Evolutionary conservation across 2,888 invertebrate species (phyloP).

Genomic region (Caenorhabditis panamensis): DNA sequence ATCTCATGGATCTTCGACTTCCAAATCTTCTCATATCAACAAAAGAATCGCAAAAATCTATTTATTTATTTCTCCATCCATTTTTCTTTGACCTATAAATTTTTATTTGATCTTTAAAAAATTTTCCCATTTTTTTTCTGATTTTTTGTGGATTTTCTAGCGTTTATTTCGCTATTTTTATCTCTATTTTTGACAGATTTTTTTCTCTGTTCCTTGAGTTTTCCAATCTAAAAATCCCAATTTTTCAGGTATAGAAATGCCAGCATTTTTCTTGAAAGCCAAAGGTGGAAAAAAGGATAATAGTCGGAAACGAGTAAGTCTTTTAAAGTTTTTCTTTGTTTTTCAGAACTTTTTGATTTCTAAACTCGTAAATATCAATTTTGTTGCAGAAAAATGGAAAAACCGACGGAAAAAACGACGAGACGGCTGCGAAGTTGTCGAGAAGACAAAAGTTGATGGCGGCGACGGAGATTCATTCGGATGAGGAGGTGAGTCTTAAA

Average conservation of each 20-base stretch:
- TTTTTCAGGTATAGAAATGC: conserved; percentile 52
- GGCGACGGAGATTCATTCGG: conserved; percentile 65
- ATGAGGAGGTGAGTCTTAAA: conserved; percentile 58
- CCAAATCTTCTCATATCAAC: background rate
- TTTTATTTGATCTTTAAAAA: conserved; percentile 12
- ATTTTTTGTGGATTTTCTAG: too few relatives aligned
- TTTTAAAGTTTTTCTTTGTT: background rate
- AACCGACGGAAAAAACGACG: conserved; percentile 49
- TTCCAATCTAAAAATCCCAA: background rate
- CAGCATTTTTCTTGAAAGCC: conserved; percentile 64
- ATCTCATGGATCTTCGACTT: background rate
- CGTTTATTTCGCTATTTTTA: conserved; percentile 6
- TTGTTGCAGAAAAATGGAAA: conserved; percentile 46
- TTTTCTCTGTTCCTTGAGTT: background rate
- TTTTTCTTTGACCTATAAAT: background rate
- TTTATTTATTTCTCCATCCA: background rate
- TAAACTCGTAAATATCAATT: background rate
- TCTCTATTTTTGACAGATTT: background rate
- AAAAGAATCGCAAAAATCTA: background rate
- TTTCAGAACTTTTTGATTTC: too few relatives aligned
- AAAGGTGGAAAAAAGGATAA: conserved; percentile 9
- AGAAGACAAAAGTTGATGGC: conserved; percentile 64
- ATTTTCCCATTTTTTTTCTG: conserved; percentile 9
- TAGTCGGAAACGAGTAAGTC: conserved; percentile 44
- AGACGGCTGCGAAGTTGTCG: conserved; percentile 61